Evolutionary conservation across 2,888 invertebrate species (phyloP), one percentile per base, ranked within the genome.

Genomic region (Eristalis arbustorum): DNA sequence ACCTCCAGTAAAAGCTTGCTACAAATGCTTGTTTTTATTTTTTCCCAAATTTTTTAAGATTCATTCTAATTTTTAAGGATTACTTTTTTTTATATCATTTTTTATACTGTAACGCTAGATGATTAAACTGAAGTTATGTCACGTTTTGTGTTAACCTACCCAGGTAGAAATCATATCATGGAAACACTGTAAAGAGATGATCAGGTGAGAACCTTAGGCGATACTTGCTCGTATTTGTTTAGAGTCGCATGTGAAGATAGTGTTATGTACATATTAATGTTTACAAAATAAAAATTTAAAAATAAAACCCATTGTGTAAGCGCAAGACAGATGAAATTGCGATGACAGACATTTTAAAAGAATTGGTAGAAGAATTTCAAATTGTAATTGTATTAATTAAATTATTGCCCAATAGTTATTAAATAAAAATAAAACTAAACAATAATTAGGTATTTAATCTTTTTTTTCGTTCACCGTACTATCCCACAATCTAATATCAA

Each of bases 161-260:
- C 73, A 82, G 77, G 62, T 85, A 85, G 85, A 69, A 66, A 85
- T 73, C 85, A 85, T 85, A 85, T 85, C 85, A 85, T 69, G 75
- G 75, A 72, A 79, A 34, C 49, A 31, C 22, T 31, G 37, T 14
- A 40, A 5, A 68, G 74, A 74, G 81, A 68, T 63, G 81, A 76
- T 73, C 49, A 34, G 68, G 63, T 57, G 28, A 49, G 69, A 62
- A 49, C n/a, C 11, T 62, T 31, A 80, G 66, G 56, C 66, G 57
- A 67, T 8, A 18, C 49, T 49, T 18, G 49, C 49, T 49, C 49
- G 49, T 8, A 18, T 18, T 8, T 49, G 18, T 8, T 18, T 49
- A 8, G 49, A 18, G 18, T 18, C 18, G n/a, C 40, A 37, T 18
- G 40, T 64, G 31, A 64, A 80, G 71, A 34, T 68, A 69, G 40